Conservation (phyloP, 2,113 vertebrate genomes). For the Sinocyclocheilus anshuiensis region DNA sequence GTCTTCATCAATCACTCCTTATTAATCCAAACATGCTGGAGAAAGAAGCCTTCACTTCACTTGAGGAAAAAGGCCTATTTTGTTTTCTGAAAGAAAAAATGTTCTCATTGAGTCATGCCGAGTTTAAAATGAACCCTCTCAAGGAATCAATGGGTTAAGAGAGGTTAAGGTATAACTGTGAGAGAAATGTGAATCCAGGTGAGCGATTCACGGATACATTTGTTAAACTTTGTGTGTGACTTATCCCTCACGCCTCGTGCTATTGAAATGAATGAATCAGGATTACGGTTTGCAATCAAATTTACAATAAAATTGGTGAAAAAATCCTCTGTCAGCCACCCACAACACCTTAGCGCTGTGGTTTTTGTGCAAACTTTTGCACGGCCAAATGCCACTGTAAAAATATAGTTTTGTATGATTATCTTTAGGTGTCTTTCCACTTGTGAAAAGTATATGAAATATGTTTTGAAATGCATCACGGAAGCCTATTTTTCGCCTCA, state of each 20-base stretch:
- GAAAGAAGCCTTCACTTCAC: constrained; percentile 47
- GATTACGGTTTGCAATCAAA: not conserved
- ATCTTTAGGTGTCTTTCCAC: too few relatives aligned
- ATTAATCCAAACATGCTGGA: constrained; percentile 67
- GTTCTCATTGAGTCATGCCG: constrained; percentile 35
- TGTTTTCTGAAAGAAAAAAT: constrained; percentile 48
- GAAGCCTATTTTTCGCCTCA: not conserved
- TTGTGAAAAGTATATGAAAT: too few relatives aligned
- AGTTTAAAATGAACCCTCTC: constrained; percentile 36
- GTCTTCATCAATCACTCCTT: constrained; percentile 72
- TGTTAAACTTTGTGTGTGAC: not conserved
- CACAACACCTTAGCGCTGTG: too few relatives aligned
- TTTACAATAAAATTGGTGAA: not conserved
- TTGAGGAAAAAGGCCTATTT: constrained; percentile 51
- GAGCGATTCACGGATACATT: not conserved
- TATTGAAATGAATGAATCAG: not conserved
- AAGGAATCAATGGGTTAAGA: constrained; percentile 34
- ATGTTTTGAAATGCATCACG: constrained; percentile 1
- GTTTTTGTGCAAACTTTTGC: too few relatives aligned
- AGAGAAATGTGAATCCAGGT: not conserved
- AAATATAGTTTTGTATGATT: too few relatives aligned
- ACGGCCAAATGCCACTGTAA: too few relatives aligned
- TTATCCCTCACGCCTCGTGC: not conserved
- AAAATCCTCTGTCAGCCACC: too few relatives aligned
- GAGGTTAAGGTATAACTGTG: constrained; percentile 1